A percentile compares a stretch with the other conserved stretches of the same genome.
Conservation (phyloP, 2,113 vertebrate genomes). For the Parus major region DNA sequence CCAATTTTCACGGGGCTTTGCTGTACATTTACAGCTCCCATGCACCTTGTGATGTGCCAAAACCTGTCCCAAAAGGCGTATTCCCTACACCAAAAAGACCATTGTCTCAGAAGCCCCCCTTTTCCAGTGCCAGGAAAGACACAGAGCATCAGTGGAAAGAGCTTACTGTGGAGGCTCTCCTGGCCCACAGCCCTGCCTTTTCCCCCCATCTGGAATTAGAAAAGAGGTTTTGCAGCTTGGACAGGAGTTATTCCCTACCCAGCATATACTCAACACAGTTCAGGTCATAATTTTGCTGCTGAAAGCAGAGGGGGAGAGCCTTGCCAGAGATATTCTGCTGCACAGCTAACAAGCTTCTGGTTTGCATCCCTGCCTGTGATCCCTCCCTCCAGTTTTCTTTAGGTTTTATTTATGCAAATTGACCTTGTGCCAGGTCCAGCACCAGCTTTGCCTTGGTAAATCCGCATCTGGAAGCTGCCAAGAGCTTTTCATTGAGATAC, state of each 20-base stretch:
- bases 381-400: not conserved
- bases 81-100: not conserved
- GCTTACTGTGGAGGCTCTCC: not conserved
- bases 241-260: not conserved
- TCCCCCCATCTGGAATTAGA: not conserved
- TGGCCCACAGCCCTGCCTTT: not conserved
- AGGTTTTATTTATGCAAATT: not conserved
- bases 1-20: conserved; percentile 22
- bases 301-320: not conserved
- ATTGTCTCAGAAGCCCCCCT: not conserved
- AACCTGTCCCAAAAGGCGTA: fast-evolving
- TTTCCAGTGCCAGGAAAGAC: not conserved
- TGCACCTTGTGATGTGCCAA: not conserved
- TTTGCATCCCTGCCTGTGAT: not conserved
- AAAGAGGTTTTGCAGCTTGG: not conserved
- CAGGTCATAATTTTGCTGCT: not conserved
- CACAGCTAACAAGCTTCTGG: not conserved
- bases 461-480: not conserved
- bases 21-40: not conserved
- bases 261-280: not conserved
- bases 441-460: not conserved
- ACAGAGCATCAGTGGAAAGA: not conserved
- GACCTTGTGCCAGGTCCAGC: not conserved
- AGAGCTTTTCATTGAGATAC: fast-evolving
- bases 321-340: not conserved